Evolutionary conservation across 1,140 invertebrate species (phyloP).

Genomic region (Drosophila kepulauana): DNA sequence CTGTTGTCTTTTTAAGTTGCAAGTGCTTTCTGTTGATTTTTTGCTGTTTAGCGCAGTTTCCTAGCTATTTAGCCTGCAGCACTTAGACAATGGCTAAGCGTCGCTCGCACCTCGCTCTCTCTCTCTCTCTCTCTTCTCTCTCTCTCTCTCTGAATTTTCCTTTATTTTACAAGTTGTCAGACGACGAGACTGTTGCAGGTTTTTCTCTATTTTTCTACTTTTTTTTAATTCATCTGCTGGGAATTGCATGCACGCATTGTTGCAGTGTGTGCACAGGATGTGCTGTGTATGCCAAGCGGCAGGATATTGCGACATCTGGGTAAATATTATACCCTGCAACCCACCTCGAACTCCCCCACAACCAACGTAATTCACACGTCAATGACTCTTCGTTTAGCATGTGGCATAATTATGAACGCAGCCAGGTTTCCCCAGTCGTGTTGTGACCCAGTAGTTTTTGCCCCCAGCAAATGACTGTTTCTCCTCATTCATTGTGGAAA

Average conservation of each 20-base stretch:
- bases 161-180: conserved; percentile 60
- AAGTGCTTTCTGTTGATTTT: conserved; percentile 65
- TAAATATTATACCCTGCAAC: conserved; percentile 45
- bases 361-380: conserved; percentile 39
- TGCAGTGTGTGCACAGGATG: conserved; percentile 49
- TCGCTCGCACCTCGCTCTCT: conserved; percentile 7
- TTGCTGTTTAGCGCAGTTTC: conserved; percentile 58
- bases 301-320: conserved; percentile 69
- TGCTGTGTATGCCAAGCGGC: conserved; percentile 15
- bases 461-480: conserved; percentile 21
- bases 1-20: conserved; percentile 56
- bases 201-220: too few species aligned
- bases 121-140: not conserved
- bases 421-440: not conserved
- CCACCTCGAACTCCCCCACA: not conserved
- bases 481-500: not conserved
- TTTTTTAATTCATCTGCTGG: conserved; percentile 70
- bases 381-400: conserved; percentile 55
- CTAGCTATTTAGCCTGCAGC: conserved; percentile 74
- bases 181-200: conserved; percentile 30
- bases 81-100: conserved; percentile 75
- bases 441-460: conserved; percentile 8
- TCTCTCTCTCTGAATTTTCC: conserved; percentile 45
- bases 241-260: conserved; percentile 62
- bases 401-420: conserved; percentile 60